Evolutionary conservation across 2,888 invertebrate species (phyloP).

Genomic region (Microplitis deprimator): DNA sequence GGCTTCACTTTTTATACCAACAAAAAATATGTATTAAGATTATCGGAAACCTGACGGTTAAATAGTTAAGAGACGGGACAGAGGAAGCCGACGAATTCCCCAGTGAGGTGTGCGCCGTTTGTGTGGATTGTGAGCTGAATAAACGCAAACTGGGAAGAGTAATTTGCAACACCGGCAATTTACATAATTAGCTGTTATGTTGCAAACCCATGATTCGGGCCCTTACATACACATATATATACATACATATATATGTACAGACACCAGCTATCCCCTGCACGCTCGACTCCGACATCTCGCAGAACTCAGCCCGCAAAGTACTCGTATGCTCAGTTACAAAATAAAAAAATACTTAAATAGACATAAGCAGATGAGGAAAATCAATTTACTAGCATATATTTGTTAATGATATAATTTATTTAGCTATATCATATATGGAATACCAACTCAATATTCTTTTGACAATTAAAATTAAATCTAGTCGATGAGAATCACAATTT

Average conservation of each 20-base stretch:
- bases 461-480: constrained; percentile 44
- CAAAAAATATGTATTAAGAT: not conserved
- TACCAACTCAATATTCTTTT: constrained; percentile 64
- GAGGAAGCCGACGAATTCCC: constrained; percentile 58
- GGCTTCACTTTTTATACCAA: too few species aligned
- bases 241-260: too few species aligned
- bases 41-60: not conserved
- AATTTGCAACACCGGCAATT: constrained; percentile 72
- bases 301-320: too few species aligned
- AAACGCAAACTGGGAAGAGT: constrained; percentile 71
- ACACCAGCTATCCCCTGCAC: too few species aligned
- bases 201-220: constrained; percentile 58
- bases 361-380: constrained; percentile 30
- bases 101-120: constrained; percentile 60
- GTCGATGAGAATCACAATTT: constrained; percentile 66
- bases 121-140: constrained; percentile 70
- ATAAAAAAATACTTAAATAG: not conserved
- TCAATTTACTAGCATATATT: constrained; percentile 31
- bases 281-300: constrained; percentile 2
- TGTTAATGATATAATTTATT: constrained; percentile 66
- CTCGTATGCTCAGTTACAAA: not conserved
- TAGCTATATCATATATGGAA: constrained; percentile 66
- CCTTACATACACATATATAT: constrained; percentile 22
- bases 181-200: constrained; percentile 72
- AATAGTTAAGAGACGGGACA: not conserved